Evolutionary conservation across 2,888 invertebrate species (phyloP).

Genomic region (Drosophila lutescens): DNA sequence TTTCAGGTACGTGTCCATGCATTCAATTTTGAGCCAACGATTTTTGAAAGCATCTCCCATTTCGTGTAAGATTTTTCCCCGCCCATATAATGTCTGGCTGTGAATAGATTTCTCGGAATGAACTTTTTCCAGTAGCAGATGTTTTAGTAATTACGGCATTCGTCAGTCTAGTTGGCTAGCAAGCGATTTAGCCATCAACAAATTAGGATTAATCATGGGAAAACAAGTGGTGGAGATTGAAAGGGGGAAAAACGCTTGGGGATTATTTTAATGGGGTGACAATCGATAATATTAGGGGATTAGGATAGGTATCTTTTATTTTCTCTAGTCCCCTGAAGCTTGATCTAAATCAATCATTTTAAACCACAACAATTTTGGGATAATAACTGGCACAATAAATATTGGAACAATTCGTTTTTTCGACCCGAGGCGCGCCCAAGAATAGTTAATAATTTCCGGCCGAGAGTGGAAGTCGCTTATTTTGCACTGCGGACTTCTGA

Average conservation of each 20-base stretch:
- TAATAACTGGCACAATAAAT: conserved; percentile 28
- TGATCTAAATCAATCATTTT: conserved; percentile 9
- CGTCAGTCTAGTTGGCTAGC: conserved; percentile 37
- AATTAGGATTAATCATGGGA: conserved; percentile 27
- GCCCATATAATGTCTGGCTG: conserved; percentile 33
- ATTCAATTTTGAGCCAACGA: conserved; percentile 39
- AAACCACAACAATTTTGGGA: conserved; percentile 1
- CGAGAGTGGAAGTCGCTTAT: conserved; percentile 59
- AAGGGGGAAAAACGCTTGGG: neutral
- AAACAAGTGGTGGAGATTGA: conserved; percentile 17
- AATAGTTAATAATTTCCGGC: conserved; percentile 43
- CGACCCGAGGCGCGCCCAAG: conserved; percentile 16
- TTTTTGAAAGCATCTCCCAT: conserved; percentile 29
- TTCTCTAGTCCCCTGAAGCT: neutral
- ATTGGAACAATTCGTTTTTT: conserved; percentile 25
- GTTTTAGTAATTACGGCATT: conserved; percentile 48
- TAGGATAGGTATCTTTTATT: neutral
- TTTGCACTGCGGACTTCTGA: conserved; percentile 28
- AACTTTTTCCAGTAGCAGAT: conserved; percentile 25
- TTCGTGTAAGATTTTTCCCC: conserved; percentile 40
- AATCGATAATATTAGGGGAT: neutral
- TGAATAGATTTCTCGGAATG: conserved; percentile 34
- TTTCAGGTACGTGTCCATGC: conserved; percentile 69
- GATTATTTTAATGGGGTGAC: conserved; percentile 24
- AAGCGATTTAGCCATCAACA: conserved; percentile 36